Evolutionary conservation across 2,797 vertebrate species (phyloP), one percentile per base, ranked within the genome.

Genomic region (Notamacropus eugenii): DNA sequence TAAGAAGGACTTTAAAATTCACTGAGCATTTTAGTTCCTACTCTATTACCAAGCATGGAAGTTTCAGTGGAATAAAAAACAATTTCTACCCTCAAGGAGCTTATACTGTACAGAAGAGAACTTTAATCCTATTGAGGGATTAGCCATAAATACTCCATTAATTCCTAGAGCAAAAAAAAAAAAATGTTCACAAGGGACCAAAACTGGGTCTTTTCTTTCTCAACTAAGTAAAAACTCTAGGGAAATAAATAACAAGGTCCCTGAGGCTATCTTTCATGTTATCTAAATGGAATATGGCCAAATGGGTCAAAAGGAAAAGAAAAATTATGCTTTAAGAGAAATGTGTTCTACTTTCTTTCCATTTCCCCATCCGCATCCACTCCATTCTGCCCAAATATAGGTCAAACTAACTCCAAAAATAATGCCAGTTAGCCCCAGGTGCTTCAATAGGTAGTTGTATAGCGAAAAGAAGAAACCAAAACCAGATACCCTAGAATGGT

Each of bases 1-100:
- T 28, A 19, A 92, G 95, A 94, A 94, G n/a, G 54, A 74, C 93
- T 96, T 95, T 74, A 40, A 74, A 74, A 74, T 74, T 74, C 67
- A 74, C 22, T 40, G 3, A 74, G 16, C 40, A 46, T 82, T 46
- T 46, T 46, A 9, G n/a, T 34, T 31, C 12, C 59, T 31, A 13
- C 11, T 62, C 11, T 82, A 5, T 3, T 82, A 40, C 40, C 6
- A 24, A n/a, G 22, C 74, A 10, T 22, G 8, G 40, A 82, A 10
- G 74, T 82, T 46, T 46, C 40, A 82, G 4, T 27, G 74, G 27
- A 40, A 22, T 46, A 82, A 82, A 19, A n/a, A 67, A 34, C 31
- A 46, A 46, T 46, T 16, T 82, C n/a, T 46, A 82, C 74, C 74
- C 9, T 82, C 74, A 46, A 82, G 40, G 40, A 46, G 9, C 8